Evolutionary conservation across 2,113 vertebrate species (phyloP).

Genomic region (Rhizomys pruinosus): DNA sequence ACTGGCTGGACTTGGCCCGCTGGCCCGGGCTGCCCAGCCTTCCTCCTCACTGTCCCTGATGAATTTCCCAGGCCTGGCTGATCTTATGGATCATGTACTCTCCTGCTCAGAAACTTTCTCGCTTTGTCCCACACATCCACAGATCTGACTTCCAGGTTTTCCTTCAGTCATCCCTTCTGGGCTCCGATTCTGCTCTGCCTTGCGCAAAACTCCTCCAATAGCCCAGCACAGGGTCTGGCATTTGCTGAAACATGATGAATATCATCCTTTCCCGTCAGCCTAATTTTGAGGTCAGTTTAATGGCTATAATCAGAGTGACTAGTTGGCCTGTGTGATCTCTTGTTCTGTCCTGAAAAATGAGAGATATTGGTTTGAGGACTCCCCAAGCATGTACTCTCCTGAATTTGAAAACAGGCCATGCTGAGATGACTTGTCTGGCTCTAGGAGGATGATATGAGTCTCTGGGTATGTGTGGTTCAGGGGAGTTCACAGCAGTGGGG

Average conservation of each 20-base stretch:
- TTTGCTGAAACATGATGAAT: neutral
- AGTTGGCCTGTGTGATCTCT: neutral
- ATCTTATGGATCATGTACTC: neutral
- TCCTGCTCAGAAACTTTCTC: neutral
- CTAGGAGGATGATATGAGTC: neutral
- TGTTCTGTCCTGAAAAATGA: conserved; percentile 28
- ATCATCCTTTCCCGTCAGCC: neutral
- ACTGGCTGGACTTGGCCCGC: neutral
- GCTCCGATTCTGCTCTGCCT: neutral
- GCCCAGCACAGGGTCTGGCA: neutral
- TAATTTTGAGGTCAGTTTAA: conserved; percentile 7
- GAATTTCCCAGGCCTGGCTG: conserved; percentile 4
- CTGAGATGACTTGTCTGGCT: neutral
- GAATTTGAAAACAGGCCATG: neutral
- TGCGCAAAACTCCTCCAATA: neutral
- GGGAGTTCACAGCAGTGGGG: neutral
- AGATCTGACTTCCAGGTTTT: neutral
- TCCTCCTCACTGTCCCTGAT: neutral
- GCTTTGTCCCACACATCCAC: neutral
- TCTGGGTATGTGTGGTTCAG: neutral
- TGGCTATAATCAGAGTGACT: neutral
- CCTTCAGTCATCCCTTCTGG: neutral
- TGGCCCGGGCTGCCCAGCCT: too few relatives aligned
- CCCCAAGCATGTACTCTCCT: neutral
- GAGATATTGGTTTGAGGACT: neutral